Conservation (phyloP, 2,113 vertebrate species). For the Paradoxurus hermaphroditus region DNA sequence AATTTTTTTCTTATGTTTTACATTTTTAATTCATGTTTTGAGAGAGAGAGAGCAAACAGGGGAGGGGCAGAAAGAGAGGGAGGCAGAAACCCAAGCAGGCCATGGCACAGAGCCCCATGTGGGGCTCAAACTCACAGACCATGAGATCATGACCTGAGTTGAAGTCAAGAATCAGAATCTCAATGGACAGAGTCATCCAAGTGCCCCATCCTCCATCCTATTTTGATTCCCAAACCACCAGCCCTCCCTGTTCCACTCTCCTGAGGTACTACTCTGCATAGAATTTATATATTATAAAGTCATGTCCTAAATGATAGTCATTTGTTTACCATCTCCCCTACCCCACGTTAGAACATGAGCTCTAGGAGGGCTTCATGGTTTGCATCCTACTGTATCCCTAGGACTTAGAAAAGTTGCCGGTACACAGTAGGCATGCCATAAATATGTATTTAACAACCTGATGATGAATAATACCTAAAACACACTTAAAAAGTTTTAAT, state of each 20-base stretch:
- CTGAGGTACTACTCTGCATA: neutral
- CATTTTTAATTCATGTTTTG: too few relatives aligned
- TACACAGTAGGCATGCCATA: neutral
- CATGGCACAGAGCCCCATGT: too few relatives aligned
- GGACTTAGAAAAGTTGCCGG: neutral
- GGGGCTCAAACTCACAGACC: too few relatives aligned
- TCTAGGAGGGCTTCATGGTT: neutral
- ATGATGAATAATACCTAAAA: neutral
- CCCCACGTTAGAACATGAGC: neutral
- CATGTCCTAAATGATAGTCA: neutral
- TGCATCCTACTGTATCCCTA: neutral
- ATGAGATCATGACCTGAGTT: too few relatives aligned
- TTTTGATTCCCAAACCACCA: neutral
- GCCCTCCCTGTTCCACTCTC: accelerated
- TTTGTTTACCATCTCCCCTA: neutral
- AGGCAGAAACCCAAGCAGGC: too few relatives aligned
- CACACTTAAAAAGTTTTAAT: neutral
- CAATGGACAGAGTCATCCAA: too few relatives aligned
- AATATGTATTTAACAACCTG: neutral
- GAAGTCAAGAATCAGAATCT: too few relatives aligned
- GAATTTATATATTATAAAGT: neutral
- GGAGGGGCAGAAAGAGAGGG: too few relatives aligned
- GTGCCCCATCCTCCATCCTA: neutral
- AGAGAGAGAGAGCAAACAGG: too few relatives aligned
- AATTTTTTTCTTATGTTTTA: neutral